These are phyloP conservation scores for Batillaria attramentaria DNA, from an alignment of 1,140 invertebrate genomes.

Conservation along the genomic window DNA sequence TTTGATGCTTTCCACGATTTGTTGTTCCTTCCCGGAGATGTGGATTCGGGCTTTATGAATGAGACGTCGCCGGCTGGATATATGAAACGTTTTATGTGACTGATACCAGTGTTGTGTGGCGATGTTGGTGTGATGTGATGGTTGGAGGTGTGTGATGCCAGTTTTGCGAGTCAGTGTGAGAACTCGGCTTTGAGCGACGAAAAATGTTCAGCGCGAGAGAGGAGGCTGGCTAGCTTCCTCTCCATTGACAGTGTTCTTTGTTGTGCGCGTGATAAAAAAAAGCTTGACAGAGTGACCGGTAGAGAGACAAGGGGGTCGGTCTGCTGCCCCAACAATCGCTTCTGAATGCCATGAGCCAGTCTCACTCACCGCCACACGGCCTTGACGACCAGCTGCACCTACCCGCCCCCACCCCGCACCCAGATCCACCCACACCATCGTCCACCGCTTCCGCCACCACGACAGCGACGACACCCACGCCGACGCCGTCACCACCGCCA, in stretches of 20 bases:
- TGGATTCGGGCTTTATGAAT: background rate
- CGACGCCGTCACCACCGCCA: conserved; percentile 17
- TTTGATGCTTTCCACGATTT: background rate
- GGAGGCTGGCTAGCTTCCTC: background rate
- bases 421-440: conserved; percentile 9
- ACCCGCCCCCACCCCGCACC: background rate
- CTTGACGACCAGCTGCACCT: background rate
- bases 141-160: background rate
- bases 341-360: conserved; percentile 30
- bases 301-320: background rate
- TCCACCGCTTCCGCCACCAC: conserved; percentile 6
- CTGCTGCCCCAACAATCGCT: background rate
- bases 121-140: background rate
- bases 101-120: background rate
- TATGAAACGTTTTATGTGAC: too few species aligned
- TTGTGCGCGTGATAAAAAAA: background rate
- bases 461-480: background rate
- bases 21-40: background rate
- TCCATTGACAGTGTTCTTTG: too few species aligned
- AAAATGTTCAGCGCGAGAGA: background rate
- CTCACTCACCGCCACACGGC: conserved; percentile 13
- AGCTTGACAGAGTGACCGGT: background rate
- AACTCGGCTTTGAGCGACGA: background rate
- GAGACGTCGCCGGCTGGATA: background rate
- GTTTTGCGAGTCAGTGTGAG: background rate